Conservation (phyloP, 1,140 invertebrate species). For the Hyphantria cunea region DNA sequence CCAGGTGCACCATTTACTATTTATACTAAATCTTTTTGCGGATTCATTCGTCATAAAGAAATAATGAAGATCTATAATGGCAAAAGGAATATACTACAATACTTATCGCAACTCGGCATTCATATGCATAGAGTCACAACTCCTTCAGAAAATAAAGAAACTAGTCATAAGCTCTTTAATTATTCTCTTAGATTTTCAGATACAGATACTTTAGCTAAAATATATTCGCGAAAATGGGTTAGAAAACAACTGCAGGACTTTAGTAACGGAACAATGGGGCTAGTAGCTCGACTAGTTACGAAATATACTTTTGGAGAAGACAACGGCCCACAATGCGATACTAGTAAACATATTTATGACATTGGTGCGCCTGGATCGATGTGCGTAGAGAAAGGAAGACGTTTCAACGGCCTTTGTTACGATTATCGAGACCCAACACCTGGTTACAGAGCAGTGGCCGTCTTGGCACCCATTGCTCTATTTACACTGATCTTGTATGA, state of each 20-base stretch:
- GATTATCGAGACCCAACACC: slow-evolving; percentile 63
- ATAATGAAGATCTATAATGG: slow-evolving; percentile 23
- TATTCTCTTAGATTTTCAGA: slow-evolving; percentile 26
- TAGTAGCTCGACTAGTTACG: slow-evolving; percentile 59
- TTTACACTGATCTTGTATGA: slow-evolving; percentile 70
- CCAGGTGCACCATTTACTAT: slow-evolving; percentile 65
- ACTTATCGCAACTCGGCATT: slow-evolving; percentile 42
- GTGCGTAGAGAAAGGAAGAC: slow-evolving; percentile 57
- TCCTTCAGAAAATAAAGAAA: not conserved
- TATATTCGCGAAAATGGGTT: slow-evolving; percentile 50
- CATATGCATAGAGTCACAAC: not conserved
- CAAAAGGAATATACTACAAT: slow-evolving; percentile 38
- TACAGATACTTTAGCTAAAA: slow-evolving; percentile 45
- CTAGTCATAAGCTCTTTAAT: slow-evolving; percentile 1
- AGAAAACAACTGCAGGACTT: slow-evolving; percentile 37
- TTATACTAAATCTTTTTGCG: slow-evolving; percentile 59
- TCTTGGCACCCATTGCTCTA: slow-evolving; percentile 59
- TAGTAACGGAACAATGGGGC: slow-evolving; percentile 53
- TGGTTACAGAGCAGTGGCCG: slow-evolving; percentile 61
- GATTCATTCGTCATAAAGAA: slow-evolving; percentile 50
- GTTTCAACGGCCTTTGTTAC: slow-evolving; percentile 57
- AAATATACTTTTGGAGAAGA: slow-evolving; percentile 59
- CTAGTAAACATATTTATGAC: slow-evolving; percentile 53
- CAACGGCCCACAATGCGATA: slow-evolving; percentile 54
- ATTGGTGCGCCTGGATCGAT: slow-evolving; percentile 53